Evolutionary conservation across 2,888 invertebrate species (phyloP), one percentile per base, ranked within the genome.

Genomic region (Lepidocyrtoides sp.): DNA sequence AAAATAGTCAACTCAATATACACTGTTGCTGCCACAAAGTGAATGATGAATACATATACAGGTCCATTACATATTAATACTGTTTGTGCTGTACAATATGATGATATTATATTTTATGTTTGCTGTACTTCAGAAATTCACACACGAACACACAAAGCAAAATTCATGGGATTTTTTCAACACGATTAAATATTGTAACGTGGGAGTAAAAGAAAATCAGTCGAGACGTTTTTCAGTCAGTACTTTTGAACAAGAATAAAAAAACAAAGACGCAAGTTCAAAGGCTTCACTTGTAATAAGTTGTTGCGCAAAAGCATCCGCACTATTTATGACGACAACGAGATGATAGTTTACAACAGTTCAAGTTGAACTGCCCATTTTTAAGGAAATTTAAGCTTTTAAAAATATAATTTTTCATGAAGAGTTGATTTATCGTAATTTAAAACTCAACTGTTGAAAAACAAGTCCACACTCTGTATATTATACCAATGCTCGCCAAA

Each of bases 181-280:
- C 26, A 60, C 60, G 60, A 60, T 60, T 63, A 51, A 77, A 29
- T 77, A 83, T 69, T 83, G 29, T 66, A 48, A 66, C 69, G 83
- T 83, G 83, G 69, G 83, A 83, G 83, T 48, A 36, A 23, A 60
- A 60, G 5, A 69, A 7, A 66, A 3, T 81, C 32, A 14, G 54
- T 41, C 20, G 44, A 41, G 72, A 23, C 72, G 54, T 36, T 63
- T 36, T 63, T 83, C 29, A 66, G 10, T 29, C 8, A 32, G 41
- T 20, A 48, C 14, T 26, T 51, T 29, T 5, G 23, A 8, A 44
- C 5, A 23, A 17, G 3, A 51, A 26, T 14, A 26, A 44, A 8
- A 48, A 29, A 48, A 48, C 51, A 60, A 60, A 60, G 60, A 72
- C 17, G 29, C 17, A 51, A 77, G 77, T 77, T 77, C 77, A 77